These are phyloP conservation scores for Nothobranchius kuhntae DNA, from an alignment of 2,113 vertebrate species.

Conservation along the genomic window DNA sequence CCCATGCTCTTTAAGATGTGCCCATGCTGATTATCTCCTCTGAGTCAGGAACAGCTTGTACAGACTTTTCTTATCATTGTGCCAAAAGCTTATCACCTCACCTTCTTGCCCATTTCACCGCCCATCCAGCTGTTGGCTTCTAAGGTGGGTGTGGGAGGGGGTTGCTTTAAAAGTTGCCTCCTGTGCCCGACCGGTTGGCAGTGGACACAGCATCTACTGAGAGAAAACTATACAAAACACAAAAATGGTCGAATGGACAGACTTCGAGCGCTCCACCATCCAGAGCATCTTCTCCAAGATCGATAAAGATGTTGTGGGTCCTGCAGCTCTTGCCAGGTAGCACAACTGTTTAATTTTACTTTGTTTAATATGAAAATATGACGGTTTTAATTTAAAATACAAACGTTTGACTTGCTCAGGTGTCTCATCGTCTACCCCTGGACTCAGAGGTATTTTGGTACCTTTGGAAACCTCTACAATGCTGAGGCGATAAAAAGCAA, in stretches of 20 bases:
- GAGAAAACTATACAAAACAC: background rate
- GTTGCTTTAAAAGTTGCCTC: slow-evolving; percentile 1
- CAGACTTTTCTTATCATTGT: background rate
- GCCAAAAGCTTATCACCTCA: background rate
- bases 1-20: too few species aligned
- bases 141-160: background rate
- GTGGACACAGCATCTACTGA: background rate
- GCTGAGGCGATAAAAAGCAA: slow-evolving; percentile 72
- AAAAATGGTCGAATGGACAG: slow-evolving; percentile 74
- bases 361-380: too few species aligned
- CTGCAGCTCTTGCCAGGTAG: slow-evolving; percentile 41
- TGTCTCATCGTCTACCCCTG: slow-evolving; percentile 83
- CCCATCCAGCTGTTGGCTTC: background rate
- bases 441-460: slow-evolving; percentile 76
- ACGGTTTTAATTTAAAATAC: background rate
- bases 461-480: slow-evolving; percentile 83
- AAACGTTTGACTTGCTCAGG: slow-evolving; percentile 25
- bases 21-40: background rate
- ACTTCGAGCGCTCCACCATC: slow-evolving; percentile 65
- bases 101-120: background rate
- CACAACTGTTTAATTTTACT: background rate
- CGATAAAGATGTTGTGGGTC: slow-evolving; percentile 40
- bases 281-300: slow-evolving; percentile 57
- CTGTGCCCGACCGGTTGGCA: background rate
- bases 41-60: background rate